Base-by-base conservation (phyloP, 1,140 invertebrate genomes). In the Lepidurus arcticus region DNA sequence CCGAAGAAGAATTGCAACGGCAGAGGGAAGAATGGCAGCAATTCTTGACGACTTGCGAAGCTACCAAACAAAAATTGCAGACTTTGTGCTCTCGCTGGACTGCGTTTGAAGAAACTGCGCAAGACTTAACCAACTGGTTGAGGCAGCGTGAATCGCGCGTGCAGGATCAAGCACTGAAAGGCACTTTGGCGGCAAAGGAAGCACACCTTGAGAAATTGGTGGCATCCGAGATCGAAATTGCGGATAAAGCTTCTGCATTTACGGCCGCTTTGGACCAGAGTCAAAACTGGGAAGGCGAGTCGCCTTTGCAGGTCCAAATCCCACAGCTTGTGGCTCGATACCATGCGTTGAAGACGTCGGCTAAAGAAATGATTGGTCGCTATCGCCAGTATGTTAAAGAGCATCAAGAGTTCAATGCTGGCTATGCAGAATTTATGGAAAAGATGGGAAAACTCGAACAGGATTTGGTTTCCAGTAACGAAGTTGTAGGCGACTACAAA, bases 151-250 rank as follows among this genome's bases (percentile, higher is more conserved):
- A 98, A 86, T 87, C 24, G 74, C 89, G 93, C 83, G 87, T 96
- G 0, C 94, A 94, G 85, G 95, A 98, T 84, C 93, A 95, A 85
- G 93, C 93, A 81, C 86, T 98, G 7, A 95, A 94, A 83, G 94
- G 90, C 82, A 93, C 91, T 7, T 88, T 93, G 24, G 91, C 92
- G 79, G 89, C 93, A 0, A 98, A 98, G 84, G 85, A 90, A 79
- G 85, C 86, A 13, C 93, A 97, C 86, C 87, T 96, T 42, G 88
- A 92, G 53, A 94, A 93, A 83, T 86, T 98, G 0, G 91, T 91
- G 81, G 86, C 86, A 44, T 85, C 95, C 53, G 90, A 94, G 83
- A 86, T 88, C 80, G 92, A 94, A 81, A 91, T 98, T 74, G 80
- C 86, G 1, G 85, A 88, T 1, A 94, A 93, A 83, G 89, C 89